phyloP scores from a whole-genome alignment of 1,140 invertebrate species.

The Drosophila truncata region DNA sequence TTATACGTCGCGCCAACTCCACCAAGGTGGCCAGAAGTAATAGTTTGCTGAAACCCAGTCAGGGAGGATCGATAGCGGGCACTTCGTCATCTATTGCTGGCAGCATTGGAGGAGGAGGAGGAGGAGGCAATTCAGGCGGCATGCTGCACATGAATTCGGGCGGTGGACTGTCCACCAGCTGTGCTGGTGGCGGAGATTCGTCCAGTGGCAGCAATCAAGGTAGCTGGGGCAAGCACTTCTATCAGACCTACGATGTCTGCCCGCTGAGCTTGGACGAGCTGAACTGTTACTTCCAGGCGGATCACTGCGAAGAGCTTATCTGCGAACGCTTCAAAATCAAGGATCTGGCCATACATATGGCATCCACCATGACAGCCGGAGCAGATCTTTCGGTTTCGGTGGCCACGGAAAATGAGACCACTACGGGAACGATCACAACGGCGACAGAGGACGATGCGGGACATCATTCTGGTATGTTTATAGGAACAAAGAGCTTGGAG shows the following conservation, averaged over 20 bases:
- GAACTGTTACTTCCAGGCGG: constrained; percentile 78
- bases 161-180: constrained; percentile 56
- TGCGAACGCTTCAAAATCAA: constrained; percentile 81
- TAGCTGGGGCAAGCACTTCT: constrained; percentile 86
- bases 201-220: constrained; percentile 83
- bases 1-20: constrained; percentile 89
- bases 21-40: constrained; percentile 90
- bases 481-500: background rate
- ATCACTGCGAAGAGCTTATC: constrained; percentile 79
- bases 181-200: constrained; percentile 47
- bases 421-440: constrained; percentile 18
- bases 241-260: constrained; percentile 75
- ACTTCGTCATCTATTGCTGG: background rate
- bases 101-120: background rate
- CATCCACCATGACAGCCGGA: constrained; percentile 23
- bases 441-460: constrained; percentile 80
- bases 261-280: constrained; percentile 75
- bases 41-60: constrained; percentile 86
- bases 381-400: constrained; percentile 25
- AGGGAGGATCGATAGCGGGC: constrained; percentile 12
- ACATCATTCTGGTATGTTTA: constrained; percentile 83
- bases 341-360: constrained; percentile 62
- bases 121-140: constrained; percentile 55
- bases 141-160: constrained; percentile 40
- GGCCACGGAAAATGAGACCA: constrained; percentile 28